Base-by-base conservation (phyloP, 2,888 invertebrate genomes). In the Stomorhina lunata region DNA sequence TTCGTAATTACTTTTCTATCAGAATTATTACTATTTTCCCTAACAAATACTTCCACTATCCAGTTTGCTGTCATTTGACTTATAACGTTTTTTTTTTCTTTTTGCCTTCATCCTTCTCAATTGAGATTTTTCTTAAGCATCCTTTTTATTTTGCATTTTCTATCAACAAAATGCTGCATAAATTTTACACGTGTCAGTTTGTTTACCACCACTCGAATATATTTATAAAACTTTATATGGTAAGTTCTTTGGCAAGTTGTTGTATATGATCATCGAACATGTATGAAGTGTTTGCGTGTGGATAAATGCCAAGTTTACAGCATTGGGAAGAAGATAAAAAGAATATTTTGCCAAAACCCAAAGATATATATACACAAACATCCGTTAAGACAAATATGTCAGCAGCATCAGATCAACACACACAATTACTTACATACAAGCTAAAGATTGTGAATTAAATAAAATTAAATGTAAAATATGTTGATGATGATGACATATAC, bases 291-390 rank as follows among this genome's bases (percentile, higher is more conserved):
- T 40, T 72, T 79, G 71, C 65, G 27, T 71, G 59, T 78, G 65
- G 78, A 71, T 65, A 66, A 79, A 63, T 79, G 71, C 71, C 78
- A 79, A 72, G 65, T 71, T 79, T 59, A 79, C 57, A 72, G 48
- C 71, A 40, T 63, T 77, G 12, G 53, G 53, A 53, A 12, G 63
- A 57, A 37, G 57, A 78, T 71, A 72, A 79, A 72, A 79, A n/a
- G n/a, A 59, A 66, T 72, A 59, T 17, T 48, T 65, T 71, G 37
- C 37, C 48, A 79, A 72, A 65, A n/a, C n/a, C n/a, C n/a, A n/a
- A n/a, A n/a, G n/a, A n/a, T n/a, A n/a, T n/a, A 15, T 29, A 66
- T 15, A 22, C 12, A 53, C 32, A 63, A 6, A 59, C 50, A 72
- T 61, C 29, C 45, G 45, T 57, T 25, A 59, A 48, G 12, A 34